These are phyloP conservation scores for Oxyruncus cristatus DNA, from an alignment of 2,113 vertebrate genomes.

Conservation along the genomic window DNA sequence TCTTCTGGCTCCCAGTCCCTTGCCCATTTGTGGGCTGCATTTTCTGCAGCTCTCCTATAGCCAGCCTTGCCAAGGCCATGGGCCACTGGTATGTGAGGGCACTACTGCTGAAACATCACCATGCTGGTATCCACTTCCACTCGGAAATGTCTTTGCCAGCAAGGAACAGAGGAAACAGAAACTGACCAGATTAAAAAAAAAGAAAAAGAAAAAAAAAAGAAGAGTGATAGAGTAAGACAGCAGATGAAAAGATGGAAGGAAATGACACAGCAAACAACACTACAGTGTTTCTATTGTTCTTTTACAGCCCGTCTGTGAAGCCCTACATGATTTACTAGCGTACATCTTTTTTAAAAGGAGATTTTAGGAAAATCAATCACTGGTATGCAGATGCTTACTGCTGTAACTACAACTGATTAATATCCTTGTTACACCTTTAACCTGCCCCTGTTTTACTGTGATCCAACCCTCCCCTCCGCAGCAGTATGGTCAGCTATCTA, in stretches of 20 bases:
- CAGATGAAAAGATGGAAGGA: background rate
- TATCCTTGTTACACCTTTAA: background rate
- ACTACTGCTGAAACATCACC: background rate
- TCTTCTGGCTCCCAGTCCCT: background rate
- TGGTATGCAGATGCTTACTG: background rate
- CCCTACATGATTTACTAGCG: background rate
- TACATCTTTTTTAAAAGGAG: background rate
- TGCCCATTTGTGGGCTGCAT: background rate
- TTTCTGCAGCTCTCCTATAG: background rate
- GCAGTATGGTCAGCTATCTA: background rate
- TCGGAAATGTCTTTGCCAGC: background rate
- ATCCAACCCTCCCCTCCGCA: background rate
- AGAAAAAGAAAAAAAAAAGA: background rate
- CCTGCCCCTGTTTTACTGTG: background rate
- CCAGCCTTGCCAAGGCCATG: background rate
- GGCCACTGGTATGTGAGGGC: background rate
- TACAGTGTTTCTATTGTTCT: background rate
- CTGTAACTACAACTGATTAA: background rate
- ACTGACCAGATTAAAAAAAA: background rate
- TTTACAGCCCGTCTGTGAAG: slow-evolving; percentile 3
- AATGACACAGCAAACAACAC: background rate
- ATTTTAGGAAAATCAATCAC: background rate
- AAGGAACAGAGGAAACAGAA: background rate
- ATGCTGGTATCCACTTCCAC: background rate
- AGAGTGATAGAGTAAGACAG: background rate